Percentiles rank a stretch among this genome's conserved stretches.
phyloP scores from a whole-genome alignment of 2,888 invertebrate genomes.

The Himalopsyche tibetana region DNA sequence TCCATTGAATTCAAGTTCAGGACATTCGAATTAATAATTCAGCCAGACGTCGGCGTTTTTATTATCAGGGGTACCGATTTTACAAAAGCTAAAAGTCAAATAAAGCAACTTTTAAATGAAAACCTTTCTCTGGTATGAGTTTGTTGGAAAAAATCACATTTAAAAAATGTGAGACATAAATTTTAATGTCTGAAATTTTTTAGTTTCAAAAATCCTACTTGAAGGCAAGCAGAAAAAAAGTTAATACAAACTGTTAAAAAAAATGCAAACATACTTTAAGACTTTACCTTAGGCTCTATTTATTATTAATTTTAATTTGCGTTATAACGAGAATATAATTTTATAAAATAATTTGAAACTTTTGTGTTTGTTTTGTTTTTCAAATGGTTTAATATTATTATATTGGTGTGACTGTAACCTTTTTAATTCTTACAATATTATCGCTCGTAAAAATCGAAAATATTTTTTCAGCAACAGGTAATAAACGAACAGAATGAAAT shows the following conservation, averaged over 20 bases:
- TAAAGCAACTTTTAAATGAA: conserved; percentile 42
- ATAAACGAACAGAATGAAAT: not conserved
- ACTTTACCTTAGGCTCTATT: no score
- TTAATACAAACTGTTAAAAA: no score
- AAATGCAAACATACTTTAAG: no score
- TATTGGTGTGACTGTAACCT: no score
- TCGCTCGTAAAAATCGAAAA: not conserved
- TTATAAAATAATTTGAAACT: no score
- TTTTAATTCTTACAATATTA: not conserved
- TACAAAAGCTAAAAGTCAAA: conserved; percentile 35
- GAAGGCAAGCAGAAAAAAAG: no score
- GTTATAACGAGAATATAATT: no score
- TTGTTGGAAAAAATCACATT: not conserved
- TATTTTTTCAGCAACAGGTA: not conserved
- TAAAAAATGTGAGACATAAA: not conserved
- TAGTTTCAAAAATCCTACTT: not conserved
- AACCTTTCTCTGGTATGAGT: not conserved
- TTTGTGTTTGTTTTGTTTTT: no score
- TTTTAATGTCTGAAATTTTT: conserved; percentile 10
- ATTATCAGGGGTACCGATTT: conserved; percentile 3
- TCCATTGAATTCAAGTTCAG: conserved; percentile 27
- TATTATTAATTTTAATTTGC: no score
- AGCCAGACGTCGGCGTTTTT: conserved; percentile 40
- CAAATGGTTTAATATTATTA: no score
- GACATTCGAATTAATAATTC: conserved; percentile 42